Evolutionary conservation across 2,113 vertebrate genomes (phyloP), one percentile per base, ranked within the genome.

Genomic region (Accipiter cooperii): DNA sequence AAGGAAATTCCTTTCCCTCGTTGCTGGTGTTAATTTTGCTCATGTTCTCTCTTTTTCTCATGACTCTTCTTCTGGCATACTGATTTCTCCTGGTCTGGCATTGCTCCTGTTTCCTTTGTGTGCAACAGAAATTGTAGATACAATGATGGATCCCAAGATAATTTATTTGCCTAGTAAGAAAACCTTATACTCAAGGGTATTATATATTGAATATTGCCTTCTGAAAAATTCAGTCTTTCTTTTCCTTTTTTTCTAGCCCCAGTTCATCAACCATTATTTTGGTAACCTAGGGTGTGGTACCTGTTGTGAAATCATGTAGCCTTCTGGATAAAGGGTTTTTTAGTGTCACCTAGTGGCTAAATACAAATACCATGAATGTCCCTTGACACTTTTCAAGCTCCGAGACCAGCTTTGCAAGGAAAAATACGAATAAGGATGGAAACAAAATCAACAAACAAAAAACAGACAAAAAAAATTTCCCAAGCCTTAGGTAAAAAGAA

Each of bases 321-420:
- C 24, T 70, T 64, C 78, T 13, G 64, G 63, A 93, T 92, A 87
- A 88, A 93, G 64, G 13, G 94, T 74, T 94, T 86, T 92, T 57
- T 87, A 84, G 92, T 89, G 96, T 28, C 96, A 94, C 69, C 93
- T 96, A 96, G 97, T 96, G 96, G 96, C 65, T 82, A 81, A 90
- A 58, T 9, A 3, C 33, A 44, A 79, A 31, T 28, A 57, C 16
- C 2, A 25, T 25, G 29, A 65, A 16, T 25, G 47, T 54, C 26
- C 13, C 9, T 10, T 11, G 51, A 4, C 22, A 3, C 9, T 46
- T 13, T 19, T 36, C 22, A 16, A 44, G 24, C 24, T 64, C 61
- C 0, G 19, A 25, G 21, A 49, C 54, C 22, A 58, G n/a, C 17
- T 75, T 40, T 66, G 31, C 33, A 24, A 73, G 33, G 55, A 15